Percentiles rank a stretch among this genome's conserved stretches.
Conservation (phyloP, 2,888 invertebrate species). For the Parascotia fuliginaria region DNA sequence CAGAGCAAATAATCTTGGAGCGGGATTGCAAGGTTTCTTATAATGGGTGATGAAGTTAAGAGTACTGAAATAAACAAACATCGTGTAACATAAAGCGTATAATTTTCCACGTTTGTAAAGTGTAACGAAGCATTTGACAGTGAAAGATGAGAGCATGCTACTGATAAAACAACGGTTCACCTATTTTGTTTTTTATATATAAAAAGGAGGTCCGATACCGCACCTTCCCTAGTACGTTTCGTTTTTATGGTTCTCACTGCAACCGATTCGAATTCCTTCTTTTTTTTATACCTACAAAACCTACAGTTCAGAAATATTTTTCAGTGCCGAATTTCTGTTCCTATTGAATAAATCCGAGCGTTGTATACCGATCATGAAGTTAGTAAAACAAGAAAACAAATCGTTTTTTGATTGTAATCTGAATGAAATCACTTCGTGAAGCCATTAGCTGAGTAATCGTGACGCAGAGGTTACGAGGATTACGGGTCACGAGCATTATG, state of each 20-base stretch:
- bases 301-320: background rate
- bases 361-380: background rate
- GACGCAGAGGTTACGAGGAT: conserved; percentile 33
- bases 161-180: conserved; percentile 8
- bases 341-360: background rate
- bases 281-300: conserved; percentile 5
- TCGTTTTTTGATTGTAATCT: conserved; percentile 21
- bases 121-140: too few species aligned
- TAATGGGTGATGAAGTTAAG: too few species aligned
- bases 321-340: background rate
- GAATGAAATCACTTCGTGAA: conserved; percentile 37
- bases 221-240: conserved; percentile 7
- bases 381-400: background rate
- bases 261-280: conserved; percentile 2
- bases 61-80: too few species aligned
- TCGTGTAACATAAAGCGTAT: too few species aligned
- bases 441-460: conserved; percentile 31
- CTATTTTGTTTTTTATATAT: conserved; percentile 16
- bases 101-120: background rate
- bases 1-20: too few species aligned
- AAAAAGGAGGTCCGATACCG: conserved; percentile 6
- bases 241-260: conserved; percentile 16
- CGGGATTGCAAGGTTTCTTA: too few species aligned
- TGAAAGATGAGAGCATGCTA: too few species aligned
- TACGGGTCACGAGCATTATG: conserved; percentile 19